phyloP scores from a whole-genome alignment of 1,140 invertebrate genomes.

The Psilanteris sp. region DNA sequence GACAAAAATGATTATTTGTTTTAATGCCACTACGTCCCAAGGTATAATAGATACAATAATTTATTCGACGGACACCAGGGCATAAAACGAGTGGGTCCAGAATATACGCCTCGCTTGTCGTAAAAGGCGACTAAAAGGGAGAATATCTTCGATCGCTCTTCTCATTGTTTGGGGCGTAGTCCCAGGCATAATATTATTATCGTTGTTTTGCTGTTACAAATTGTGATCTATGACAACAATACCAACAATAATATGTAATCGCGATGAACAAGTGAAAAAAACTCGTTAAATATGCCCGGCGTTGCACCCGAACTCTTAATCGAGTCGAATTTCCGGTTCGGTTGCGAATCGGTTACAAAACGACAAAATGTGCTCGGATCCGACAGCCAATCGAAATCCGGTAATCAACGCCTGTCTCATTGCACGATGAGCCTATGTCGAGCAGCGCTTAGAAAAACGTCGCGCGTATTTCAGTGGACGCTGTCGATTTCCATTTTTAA shows the following conservation, averaged over 20 bases:
- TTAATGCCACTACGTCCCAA: slow-evolving; percentile 42
- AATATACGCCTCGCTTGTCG: slow-evolving; percentile 58
- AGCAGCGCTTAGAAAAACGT: slow-evolving; percentile 14
- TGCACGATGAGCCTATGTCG: slow-evolving; percentile 2
- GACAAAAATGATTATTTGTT: slow-evolving; percentile 60
- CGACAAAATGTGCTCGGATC: neutral
- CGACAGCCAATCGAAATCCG: neutral
- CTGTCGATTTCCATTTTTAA: slow-evolving; percentile 32
- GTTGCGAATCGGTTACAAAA: neutral
- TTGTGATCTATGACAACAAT: slow-evolving; percentile 52
- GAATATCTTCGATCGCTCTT: slow-evolving; percentile 61
- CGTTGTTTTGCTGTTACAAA: slow-evolving; percentile 47
- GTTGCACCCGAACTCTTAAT: neutral
- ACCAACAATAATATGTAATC: slow-evolving; percentile 33
- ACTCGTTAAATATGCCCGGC: slow-evolving; percentile 44
- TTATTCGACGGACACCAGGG: slow-evolving; percentile 51
- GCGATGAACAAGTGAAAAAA: slow-evolving; percentile 40
- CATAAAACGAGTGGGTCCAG: slow-evolving; percentile 57
- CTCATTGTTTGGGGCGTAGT: slow-evolving; percentile 60
- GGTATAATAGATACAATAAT: slow-evolving; percentile 63
- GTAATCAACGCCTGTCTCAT: neutral
- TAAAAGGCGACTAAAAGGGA: slow-evolving; percentile 63
- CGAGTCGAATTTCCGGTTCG: slow-evolving; percentile 1
- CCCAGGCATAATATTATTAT: slow-evolving; percentile 56
- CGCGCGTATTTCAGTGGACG: slow-evolving; percentile 10